Percentiles rank a stretch among this genome's conserved stretches.
Conservation (phyloP, 64 coral and sea anemone genomes). For the Orbicella faveolata region DNA sequence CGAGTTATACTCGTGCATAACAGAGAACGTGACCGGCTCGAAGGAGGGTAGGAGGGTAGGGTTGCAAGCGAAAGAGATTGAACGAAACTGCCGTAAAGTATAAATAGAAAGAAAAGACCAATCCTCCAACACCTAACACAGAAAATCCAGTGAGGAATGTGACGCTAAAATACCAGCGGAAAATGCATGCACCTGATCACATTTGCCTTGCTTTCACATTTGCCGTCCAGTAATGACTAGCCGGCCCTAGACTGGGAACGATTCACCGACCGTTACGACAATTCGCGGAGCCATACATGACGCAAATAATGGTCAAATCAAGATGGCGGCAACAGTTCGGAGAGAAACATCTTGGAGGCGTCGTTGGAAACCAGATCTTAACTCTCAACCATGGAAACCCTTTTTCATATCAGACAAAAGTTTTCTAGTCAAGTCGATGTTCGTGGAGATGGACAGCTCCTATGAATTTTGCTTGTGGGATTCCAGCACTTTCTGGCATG, state of each 20-base stretch:
- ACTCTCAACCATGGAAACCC: conserved; percentile 76
- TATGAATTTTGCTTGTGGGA: conserved; percentile 87
- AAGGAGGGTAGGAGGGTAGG: too few relatives aligned
- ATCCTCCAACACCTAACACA: too few relatives aligned
- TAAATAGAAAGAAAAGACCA: too few relatives aligned
- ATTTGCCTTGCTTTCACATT: too few relatives aligned
- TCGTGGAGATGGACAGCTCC: conserved; percentile 43
- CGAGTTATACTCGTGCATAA: too few relatives aligned
- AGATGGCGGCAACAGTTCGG: conserved; percentile 49
- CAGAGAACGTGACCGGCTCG: too few relatives aligned
- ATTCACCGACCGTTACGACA: background rate
- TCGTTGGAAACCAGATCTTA: conserved; percentile 60
- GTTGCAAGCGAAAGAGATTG: too few relatives aligned
- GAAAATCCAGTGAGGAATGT: too few relatives aligned
- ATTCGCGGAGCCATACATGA: background rate
- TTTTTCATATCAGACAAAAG: conserved; percentile 43
- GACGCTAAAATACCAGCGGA: too few relatives aligned
- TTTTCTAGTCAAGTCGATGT: conserved; percentile 69
- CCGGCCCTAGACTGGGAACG: background rate
- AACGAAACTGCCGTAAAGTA: too few relatives aligned
- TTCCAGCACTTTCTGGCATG: conserved; percentile 80
- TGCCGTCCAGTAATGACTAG: too few relatives aligned
- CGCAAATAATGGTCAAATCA: background rate
- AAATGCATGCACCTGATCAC: too few relatives aligned
- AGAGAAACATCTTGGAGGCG: conserved; percentile 64